Conservation (phyloP, 2,797 vertebrate species). For the Thalassophryne amazonica region DNA sequence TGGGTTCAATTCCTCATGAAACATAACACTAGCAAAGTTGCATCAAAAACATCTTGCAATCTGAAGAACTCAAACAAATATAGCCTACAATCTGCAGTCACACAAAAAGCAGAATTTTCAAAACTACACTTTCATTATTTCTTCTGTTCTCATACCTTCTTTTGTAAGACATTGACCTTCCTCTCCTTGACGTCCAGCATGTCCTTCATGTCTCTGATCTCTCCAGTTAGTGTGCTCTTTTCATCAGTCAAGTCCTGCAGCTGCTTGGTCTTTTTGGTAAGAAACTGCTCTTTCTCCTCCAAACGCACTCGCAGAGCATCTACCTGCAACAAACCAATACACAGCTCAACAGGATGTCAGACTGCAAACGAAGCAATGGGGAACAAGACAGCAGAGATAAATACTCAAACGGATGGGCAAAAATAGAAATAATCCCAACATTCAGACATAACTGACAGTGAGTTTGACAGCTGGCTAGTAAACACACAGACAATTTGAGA, state of each 20-base stretch:
- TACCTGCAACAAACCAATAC: slow-evolving; percentile 74
- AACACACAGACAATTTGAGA: background rate
- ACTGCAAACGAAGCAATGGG: no score
- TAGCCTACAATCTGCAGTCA: no score
- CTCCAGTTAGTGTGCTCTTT: slow-evolving; percentile 91
- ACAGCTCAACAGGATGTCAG: background rate
- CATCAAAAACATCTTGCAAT: no score
- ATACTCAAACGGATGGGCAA: background rate
- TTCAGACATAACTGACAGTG: no score
- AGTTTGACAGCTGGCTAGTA: no score
- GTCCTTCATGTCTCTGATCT: slow-evolving; percentile 95
- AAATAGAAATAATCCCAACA: background rate
- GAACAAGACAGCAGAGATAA: no score
- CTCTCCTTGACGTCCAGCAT: slow-evolving; percentile 98
- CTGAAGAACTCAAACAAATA: no score
- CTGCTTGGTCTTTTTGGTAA: slow-evolving; percentile 97
- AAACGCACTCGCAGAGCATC: slow-evolving; percentile 91
- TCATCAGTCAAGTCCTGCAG: slow-evolving; percentile 94
- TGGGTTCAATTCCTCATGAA: no score
- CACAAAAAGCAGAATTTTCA: no score
- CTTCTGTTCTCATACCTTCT: slow-evolving; percentile 87
- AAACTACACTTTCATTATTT: no score
- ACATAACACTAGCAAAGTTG: no score
- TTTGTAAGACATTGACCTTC: slow-evolving; percentile 94
- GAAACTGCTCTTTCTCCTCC: slow-evolving; percentile 93